These are phyloP conservation scores for Nycticryphes semicollaris DNA, from an alignment of 2,113 vertebrate species.

Conservation along the genomic window DNA sequence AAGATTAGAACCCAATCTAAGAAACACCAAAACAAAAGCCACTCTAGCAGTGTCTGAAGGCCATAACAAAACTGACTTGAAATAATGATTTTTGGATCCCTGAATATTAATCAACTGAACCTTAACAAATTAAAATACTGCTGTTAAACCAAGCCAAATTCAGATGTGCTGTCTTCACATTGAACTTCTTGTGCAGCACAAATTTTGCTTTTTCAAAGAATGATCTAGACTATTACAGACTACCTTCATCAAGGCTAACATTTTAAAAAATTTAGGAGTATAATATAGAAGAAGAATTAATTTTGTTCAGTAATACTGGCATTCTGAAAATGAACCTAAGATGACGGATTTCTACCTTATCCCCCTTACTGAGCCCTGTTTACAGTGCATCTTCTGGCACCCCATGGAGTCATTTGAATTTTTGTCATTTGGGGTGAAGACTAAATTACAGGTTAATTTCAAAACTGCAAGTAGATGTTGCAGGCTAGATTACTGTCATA, in stretches of 20 bases:
- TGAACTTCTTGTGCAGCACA: neutral
- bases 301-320: slow-evolving; percentile 51
- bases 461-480: slow-evolving; percentile 79
- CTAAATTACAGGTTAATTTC: slow-evolving; percentile 89
- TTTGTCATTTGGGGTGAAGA: slow-evolving; percentile 87
- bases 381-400: slow-evolving; percentile 81
- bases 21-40: neutral
- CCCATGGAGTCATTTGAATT: slow-evolving; percentile 84
- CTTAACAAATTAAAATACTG: neutral
- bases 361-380: slow-evolving; percentile 74
- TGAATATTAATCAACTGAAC: neutral
- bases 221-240: neutral
- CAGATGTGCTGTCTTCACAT: neutral
- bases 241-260: neutral
- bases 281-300: slow-evolving; percentile 26
- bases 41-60: neutral
- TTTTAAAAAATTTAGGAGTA: slow-evolving; percentile 7
- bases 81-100: neutral
- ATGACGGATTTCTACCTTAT: slow-evolving; percentile 62
- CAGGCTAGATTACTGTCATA: slow-evolving; percentile 79
- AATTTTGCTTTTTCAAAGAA: slow-evolving; percentile 16
- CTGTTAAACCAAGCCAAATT: neutral
- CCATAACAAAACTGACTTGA: neutral
- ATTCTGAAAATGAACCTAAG: slow-evolving; percentile 39
- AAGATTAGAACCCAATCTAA: neutral